phyloP scores from a whole-genome alignment of 2,888 invertebrate species.

The Xanthia togata region DNA sequence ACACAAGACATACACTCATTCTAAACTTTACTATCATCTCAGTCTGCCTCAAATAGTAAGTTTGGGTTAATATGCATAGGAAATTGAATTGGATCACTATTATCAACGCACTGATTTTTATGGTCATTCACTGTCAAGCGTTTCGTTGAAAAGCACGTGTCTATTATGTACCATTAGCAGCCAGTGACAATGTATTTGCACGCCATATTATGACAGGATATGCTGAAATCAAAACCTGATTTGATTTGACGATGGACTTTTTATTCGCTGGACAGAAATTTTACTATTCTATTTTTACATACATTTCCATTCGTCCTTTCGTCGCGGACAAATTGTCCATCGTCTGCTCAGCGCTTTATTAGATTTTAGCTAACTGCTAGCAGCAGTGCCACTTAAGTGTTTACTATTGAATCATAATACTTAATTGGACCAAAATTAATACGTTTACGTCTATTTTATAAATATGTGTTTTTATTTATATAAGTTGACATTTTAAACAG shows the following conservation, averaged over 20 bases:
- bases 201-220: no score
- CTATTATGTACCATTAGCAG: not conserved
- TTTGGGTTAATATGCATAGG: not conserved
- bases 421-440: slow-evolving; percentile 1
- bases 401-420: not conserved
- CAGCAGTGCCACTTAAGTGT: not conserved
- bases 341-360: not conserved
- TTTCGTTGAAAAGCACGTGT: not conserved
- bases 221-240: no score
- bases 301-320: not conserved
- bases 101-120: not conserved
- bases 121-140: not conserved
- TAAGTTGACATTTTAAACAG: not conserved
- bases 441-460: slow-evolving; percentile 4
- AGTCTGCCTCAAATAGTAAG: no score
- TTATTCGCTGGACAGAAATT: not conserved
- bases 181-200: no score
- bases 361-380: not conserved
- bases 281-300: not conserved
- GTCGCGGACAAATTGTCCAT: not conserved
- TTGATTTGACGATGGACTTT: no score
- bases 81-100: not conserved
- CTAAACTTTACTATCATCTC: not conserved
- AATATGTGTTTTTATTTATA: slow-evolving; percentile 32
- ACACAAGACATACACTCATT: not conserved